phyloP scores from a whole-genome alignment of 2,888 invertebrate species.

The Holacanthella duospinosa region DNA sequence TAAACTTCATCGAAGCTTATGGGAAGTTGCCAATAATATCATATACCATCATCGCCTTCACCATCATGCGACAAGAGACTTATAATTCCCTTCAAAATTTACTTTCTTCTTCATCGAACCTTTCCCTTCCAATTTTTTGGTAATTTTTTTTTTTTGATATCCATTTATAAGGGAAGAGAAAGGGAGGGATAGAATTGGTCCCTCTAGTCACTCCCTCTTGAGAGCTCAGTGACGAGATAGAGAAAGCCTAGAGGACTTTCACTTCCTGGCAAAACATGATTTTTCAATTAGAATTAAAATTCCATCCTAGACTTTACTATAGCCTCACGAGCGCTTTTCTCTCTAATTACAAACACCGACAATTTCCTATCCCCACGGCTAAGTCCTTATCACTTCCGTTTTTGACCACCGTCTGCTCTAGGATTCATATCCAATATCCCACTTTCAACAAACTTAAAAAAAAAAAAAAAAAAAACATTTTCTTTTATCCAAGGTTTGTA shows the following conservation, averaged over 20 bases:
- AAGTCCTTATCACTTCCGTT: neutral
- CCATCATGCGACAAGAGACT: neutral
- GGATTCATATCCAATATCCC: neutral
- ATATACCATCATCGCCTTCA: neutral
- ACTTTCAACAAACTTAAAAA: too few relatives aligned
- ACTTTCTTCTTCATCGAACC: neutral
- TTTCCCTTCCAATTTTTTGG: neutral
- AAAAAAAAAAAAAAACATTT: too few relatives aligned
- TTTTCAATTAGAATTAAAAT: slow-evolving; percentile 6
- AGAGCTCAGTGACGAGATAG: neutral
- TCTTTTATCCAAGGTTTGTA: neutral
- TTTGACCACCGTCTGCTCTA: neutral
- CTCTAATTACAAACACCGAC: neutral
- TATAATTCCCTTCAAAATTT: neutral
- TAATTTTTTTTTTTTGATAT: neutral
- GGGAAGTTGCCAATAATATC: slow-evolving; percentile 1
- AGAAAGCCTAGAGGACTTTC: neutral
- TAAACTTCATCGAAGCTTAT: neutral
- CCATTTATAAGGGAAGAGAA: neutral
- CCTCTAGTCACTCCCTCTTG: neutral
- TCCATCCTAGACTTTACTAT: neutral
- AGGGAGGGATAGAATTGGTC: neutral
- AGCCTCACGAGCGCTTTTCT: neutral
- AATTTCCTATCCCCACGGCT: neutral
- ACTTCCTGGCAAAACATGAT: slow-evolving; percentile 2